Base-by-base conservation (phyloP, 30 jellyfish, hydroid and myxozoan genomes). In the Turritopsis rubra region DNA sequence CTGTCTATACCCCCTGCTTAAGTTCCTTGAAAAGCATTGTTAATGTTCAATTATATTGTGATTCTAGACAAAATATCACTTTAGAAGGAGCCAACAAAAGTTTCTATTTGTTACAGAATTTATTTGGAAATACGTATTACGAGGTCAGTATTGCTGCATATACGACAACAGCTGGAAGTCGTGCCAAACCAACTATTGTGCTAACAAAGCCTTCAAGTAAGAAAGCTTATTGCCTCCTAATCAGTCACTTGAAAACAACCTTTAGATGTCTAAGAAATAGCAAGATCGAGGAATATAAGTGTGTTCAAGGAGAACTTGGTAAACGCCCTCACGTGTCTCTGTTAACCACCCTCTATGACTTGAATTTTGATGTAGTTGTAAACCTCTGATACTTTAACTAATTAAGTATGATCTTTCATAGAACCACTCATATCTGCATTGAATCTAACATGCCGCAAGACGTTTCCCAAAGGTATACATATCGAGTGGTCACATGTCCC, bases 401-500 rank as follows among this genome's bases (percentile, higher is more conserved):
- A 5, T 5, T 41, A 41, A 41, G 9, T 13, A 41, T 13, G 77
- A 23, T 68, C 19, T 68, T 7, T 0, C 19, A 8, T 19, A 68
- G 77, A 17, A 68, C 77, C 77, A 9, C 16, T 27, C 28, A 7
- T 68, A 27, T 68, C 77, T 23, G 77, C 77, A 27, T 7, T 68
- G n/a, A 68, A 68, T 19, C 30, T 68, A 23, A 68, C 77, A 17
- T 68, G 77, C 77, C n/a, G 30, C 9, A 22, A 27, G 19, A 27
- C 30, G 21, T n/a, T 17, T 9, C 30, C 9, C 22, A 68, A 16
- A n/a, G 9, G 31, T 68, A 23, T 68, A 23, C 30, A n/a, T 9
- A n/a, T 68, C 9, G 31, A 68, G 30, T 68, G 77, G 77, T n/a
- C 28, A 68, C 77, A 68, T 22, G 28, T 27, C 30, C 77, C 77